Evolutionary conservation across 2,888 invertebrate genomes (phyloP), one percentile per base, ranked within the genome.

Genomic region (Eilema sororculum): DNA sequence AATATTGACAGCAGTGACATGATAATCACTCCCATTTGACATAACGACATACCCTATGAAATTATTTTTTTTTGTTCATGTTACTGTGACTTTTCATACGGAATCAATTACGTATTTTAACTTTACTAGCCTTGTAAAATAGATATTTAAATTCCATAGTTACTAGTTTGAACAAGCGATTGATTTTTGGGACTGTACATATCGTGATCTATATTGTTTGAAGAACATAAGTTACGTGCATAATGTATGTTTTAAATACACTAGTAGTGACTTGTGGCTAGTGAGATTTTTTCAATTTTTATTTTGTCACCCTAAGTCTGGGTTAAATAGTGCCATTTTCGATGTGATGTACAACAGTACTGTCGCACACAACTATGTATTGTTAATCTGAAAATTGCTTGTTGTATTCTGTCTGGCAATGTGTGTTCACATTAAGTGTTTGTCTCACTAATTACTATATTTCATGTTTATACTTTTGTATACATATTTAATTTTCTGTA

Each of bases 281-380:
- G 78, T 81, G 80, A 84, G 77, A 85, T 83, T 84, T 77, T 70
- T 84, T 78, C 77, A 72, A 67, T 75, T 78, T 77, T 64, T 77
- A 76, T 60, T 73, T 79, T 83, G 74, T 81, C 62, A 79, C 79
- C 78, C 82, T 84, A 83, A 84, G 80, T 88, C 79, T 87, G 84
- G 87, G 87, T 87, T 88, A 84, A 86, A 88, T 87, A 89, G 92
- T 93, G 93, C 92, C 93, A 93, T 93, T 90, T 86, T 86, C 87
- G 84, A 82, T 87, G 85, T 87, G 86, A 86, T 83, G 79, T 73
- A 73, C 84, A 79, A 83, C 75, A 77, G 30, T 72, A 67, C 71
- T 71, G 71, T 80, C 74, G 58, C 74, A 76, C 73, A 83, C 80
- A 78, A 78, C 59, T 80, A 64, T n/a, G n/a, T n/a, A n/a, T 79